Evolutionary conservation across 1,140 invertebrate species (phyloP), one percentile per base, ranked within the genome.

Genomic region (Cherax quadricarinatus): DNA sequence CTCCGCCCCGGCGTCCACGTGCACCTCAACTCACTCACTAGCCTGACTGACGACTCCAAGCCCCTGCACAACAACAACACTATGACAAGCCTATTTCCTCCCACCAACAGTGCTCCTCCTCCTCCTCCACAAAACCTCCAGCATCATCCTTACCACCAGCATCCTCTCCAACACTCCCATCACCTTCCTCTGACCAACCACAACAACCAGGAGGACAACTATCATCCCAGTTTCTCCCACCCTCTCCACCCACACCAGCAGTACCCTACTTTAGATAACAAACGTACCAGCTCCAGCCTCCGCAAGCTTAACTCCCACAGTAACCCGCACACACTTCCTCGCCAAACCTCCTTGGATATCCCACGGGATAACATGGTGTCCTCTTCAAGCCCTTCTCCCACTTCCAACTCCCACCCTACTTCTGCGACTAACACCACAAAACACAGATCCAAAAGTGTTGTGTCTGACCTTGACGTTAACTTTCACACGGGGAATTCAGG

Each of bases 1-100:
- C 95, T 98, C 89, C 97, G 97, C 94, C 98, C 98, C 2, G 98
- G 98, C 53, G 97, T 98, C 78, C 96, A 98, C 89, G 97, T 98
- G 79, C 98, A 98, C 95, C 97, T 98, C 66, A 98, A 94, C 91
- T 94, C 93, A 82, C 87, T 94, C 78, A 94, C 93, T 80, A 88
- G 88, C 80, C 89, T 94, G 86, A 86, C 92, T 18, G 93, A 98
- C 95, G 97, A 96, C 94, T 96, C 96, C 91, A 96, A 97, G 94
- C 96, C 96, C 92, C 95, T 97, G 79, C 95, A 95, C 75, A 94
- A 94, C 91, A 94, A 94, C 91, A 94, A 94, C 86, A 95, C 92
- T 18, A 94, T 94, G 89, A 94, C 94, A 79, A 94, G 93, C 48
- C 94, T 92, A 87, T 93, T 94, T 53, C 94, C 94, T 12, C 94